Evolutionary conservation across 2,888 invertebrate genomes (phyloP).

Genomic region (Leucophenga maculata): DNA sequence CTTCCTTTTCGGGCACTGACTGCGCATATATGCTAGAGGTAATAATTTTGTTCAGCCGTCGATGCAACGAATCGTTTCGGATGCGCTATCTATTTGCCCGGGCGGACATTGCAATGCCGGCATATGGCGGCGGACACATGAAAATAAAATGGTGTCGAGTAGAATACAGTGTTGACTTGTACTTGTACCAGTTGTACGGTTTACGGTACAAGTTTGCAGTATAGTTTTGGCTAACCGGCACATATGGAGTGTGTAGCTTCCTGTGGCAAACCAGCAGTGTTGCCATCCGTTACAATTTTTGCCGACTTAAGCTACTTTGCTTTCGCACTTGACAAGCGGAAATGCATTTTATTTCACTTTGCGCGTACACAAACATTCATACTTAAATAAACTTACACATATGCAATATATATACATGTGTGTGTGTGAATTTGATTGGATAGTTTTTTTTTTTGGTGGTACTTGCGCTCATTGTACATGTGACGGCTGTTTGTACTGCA

Average conservation of each 20-base stretch:
- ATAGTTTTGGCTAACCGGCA: too few species aligned
- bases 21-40: conserved; percentile 27
- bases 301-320: conserved; percentile 26
- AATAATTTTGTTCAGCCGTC: conserved; percentile 24
- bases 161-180: too few species aligned
- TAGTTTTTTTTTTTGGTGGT: not conserved
- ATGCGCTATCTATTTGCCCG: too few species aligned
- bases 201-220: too few species aligned
- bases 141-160: too few species aligned
- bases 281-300: conserved; percentile 19
- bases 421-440: not conserved
- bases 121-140: too few species aligned
- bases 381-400: not conserved
- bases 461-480: too few species aligned
- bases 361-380: conserved; percentile 3
- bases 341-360: conserved; percentile 31
- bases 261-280: conserved; percentile 15
- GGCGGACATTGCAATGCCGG: too few species aligned
- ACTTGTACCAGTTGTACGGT: too few species aligned
- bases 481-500: not conserved
- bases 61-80: not conserved
- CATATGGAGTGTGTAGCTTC: conserved; percentile 10
- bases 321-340: conserved; percentile 18
- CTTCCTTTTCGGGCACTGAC: conserved; percentile 12
- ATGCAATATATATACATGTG: not conserved